A percentile compares a stretch with the other conserved stretches of the same genome.
phyloP scores from a whole-genome alignment of 2,888 invertebrate species.

The Lepas anatifera region DNA sequence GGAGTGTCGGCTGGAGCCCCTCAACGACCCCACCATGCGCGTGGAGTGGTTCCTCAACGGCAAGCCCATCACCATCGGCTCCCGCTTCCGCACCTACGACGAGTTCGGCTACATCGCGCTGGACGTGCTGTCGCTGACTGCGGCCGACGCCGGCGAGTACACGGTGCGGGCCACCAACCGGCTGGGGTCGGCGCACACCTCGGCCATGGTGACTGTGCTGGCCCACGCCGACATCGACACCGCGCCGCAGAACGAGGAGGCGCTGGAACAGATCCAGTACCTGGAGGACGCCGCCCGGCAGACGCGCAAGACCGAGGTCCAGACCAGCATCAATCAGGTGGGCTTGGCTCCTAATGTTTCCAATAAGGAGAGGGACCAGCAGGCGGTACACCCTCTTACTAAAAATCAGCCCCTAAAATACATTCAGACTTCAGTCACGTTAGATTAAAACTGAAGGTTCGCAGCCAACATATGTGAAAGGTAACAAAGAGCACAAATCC shows the following conservation, averaged over 20 bases:
- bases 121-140: constrained; percentile 85
- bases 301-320: constrained; percentile 26
- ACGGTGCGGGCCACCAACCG: constrained; percentile 87
- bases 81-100: constrained; percentile 85
- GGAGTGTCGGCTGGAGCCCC: constrained; percentile 83
- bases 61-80: constrained; percentile 40
- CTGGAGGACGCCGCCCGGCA: constrained; percentile 44
- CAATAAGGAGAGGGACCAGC: too few relatives aligned
- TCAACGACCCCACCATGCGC: constrained; percentile 91
- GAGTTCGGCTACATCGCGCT: constrained; percentile 96
- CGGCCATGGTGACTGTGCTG: constrained; percentile 64
- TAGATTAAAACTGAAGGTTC: too few relatives aligned
- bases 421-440: too few relatives aligned
- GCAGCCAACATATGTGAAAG: too few relatives aligned
- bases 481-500: too few relatives aligned
- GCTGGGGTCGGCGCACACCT: constrained; percentile 81
- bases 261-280: constrained; percentile 79
- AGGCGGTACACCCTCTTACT: too few relatives aligned
- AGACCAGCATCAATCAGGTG: constrained; percentile 24
- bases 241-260: constrained; percentile 87
- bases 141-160: constrained; percentile 91
- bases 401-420: too few relatives aligned
- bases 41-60: constrained; percentile 96
- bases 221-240: constrained; percentile 54
- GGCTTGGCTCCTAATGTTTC: too few relatives aligned